These are phyloP conservation scores for Tiaroga cobitis DNA, from an alignment of 2,797 vertebrate species.

Conservation along the genomic window DNA sequence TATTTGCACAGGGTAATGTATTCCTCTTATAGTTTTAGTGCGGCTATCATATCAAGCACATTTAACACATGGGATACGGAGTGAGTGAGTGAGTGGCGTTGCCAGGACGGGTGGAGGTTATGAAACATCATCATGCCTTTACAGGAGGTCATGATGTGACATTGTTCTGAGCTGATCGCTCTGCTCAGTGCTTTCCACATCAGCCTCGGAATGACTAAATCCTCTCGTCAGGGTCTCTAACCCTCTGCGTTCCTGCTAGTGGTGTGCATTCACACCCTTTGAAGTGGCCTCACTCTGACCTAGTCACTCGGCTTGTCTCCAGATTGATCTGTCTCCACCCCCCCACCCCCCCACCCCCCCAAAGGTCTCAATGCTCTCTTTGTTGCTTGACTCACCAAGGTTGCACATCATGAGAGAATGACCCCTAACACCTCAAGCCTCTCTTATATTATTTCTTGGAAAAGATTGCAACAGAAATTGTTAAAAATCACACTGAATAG, in stretches of 20 bases:
- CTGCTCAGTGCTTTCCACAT: conserved; percentile 76
- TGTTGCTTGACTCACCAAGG: conserved; percentile 54
- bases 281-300: conserved; percentile 75
- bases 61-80: conserved; percentile 10
- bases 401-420: conserved; percentile 53
- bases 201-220: conserved; percentile 79
- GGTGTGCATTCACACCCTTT: conserved; percentile 79
- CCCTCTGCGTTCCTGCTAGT: conserved; percentile 76
- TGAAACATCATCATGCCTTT: conserved; percentile 59
- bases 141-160: conserved; percentile 76
- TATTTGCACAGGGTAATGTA: conserved; percentile 26
- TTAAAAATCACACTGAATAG: neutral
- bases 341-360: conserved; percentile 67
- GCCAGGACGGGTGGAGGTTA: conserved; percentile 29
- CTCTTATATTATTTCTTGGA: conserved; percentile 31
- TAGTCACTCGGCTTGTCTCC: conserved; percentile 75
- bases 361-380: conserved; percentile 67
- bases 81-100: neutral
- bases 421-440: conserved; percentile 46
- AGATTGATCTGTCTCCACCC: conserved; percentile 73
- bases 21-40: conserved; percentile 50
- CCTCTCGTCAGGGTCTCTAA: conserved; percentile 77
- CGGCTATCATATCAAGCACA: conserved; percentile 51
- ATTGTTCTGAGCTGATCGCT: conserved; percentile 79
- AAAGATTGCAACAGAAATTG: conserved; percentile 20